Evolutionary conservation across 2,797 vertebrate species (phyloP).

Genomic region (Argentina silus): DNA sequence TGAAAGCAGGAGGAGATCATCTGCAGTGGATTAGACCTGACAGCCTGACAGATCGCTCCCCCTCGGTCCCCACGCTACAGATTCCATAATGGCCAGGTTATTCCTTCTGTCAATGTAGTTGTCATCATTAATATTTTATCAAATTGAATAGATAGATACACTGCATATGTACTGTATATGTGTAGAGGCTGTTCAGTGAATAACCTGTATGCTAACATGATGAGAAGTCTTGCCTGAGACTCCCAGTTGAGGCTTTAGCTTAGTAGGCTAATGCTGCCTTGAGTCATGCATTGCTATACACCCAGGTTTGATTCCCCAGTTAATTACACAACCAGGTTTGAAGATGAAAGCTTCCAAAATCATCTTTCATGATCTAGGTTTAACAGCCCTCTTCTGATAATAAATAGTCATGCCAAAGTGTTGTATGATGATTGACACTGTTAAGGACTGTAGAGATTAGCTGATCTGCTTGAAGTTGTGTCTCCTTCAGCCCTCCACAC

Average conservation of each 20-base stretch:
- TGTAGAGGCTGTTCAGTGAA: background rate
- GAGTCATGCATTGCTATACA: background rate
- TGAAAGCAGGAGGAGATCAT: constrained; percentile 51
- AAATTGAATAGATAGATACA: background rate
- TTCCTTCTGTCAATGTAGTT: too few relatives aligned
- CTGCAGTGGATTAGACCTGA: constrained; percentile 64
- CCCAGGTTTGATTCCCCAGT: background rate
- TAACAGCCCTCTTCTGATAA: constrained; percentile 23
- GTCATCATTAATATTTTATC: too few relatives aligned
- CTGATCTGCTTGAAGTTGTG: constrained; percentile 30
- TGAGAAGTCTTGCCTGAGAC: background rate
- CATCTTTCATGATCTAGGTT: constrained; percentile 13
- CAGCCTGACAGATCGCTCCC: constrained; percentile 18
- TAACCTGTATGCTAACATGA: background rate
- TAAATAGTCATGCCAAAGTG: constrained; percentile 46
- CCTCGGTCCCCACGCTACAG: background rate
- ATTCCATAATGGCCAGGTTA: background rate
- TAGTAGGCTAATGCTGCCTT: background rate
- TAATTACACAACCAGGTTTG: constrained; percentile 1
- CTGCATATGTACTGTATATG: background rate
- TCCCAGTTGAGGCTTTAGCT: background rate
- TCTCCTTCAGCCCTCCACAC: constrained; percentile 22
- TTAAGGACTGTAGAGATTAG: constrained; percentile 49
- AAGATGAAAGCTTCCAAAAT: constrained; percentile 28
- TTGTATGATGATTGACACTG: constrained; percentile 43